phyloP scores from a whole-genome alignment of 2,113 vertebrate genomes.

The Oreochromis aureus region DNA sequence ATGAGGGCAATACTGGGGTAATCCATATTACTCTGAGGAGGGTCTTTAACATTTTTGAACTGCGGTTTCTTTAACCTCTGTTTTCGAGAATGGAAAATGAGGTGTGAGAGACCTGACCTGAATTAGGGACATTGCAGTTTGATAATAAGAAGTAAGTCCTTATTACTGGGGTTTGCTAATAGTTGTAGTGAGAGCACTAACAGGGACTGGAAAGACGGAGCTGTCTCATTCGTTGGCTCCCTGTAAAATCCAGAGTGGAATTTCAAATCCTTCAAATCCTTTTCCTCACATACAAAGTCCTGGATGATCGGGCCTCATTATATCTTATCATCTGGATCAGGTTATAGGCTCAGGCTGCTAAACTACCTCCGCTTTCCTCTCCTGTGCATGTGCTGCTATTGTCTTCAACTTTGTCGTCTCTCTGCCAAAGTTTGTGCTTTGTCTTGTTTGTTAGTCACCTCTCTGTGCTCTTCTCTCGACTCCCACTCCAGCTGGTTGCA shows the following conservation, averaged over 20 bases:
- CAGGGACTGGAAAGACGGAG: background rate
- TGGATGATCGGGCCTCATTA: background rate
- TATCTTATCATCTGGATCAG: background rate
- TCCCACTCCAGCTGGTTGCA: background rate
- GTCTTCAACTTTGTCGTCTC: background rate
- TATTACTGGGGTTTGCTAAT: background rate
- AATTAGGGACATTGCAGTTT: background rate
- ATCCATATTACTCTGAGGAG: background rate
- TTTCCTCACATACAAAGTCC: background rate
- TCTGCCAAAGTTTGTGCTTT: background rate
- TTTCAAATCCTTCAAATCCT: background rate
- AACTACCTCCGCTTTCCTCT: background rate
- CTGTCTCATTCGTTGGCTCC: background rate
- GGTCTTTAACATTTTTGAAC: background rate
- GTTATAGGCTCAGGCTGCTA: background rate
- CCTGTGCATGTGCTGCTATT: background rate
- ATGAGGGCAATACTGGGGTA: accelerated
- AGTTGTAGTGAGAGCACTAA: background rate
- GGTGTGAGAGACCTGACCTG: background rate
- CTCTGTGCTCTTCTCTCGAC: background rate
- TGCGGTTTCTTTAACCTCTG: background rate
- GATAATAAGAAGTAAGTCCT: background rate
- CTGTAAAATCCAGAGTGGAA: background rate
- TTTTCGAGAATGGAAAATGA: background rate
- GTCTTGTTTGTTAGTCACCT: background rate